Conservation (phyloP, 2,113 vertebrate genomes). For the Crotalus viridis region DNA sequence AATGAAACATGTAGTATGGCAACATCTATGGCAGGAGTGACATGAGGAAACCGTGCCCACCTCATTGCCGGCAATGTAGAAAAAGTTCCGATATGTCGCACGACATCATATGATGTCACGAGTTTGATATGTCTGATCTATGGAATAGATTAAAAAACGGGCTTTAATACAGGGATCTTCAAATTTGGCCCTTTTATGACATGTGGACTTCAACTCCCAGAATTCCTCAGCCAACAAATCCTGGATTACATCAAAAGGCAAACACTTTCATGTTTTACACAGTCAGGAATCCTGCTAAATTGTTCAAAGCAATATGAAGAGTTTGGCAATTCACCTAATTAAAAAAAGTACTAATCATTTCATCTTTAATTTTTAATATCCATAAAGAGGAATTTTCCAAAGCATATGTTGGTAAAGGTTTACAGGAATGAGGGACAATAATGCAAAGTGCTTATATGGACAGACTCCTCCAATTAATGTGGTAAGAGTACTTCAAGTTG, state of each 20-base stretch:
- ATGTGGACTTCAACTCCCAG: too few relatives aligned
- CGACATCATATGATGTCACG: too few relatives aligned
- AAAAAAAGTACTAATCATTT: slow-evolving; percentile 12
- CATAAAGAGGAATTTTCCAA: slow-evolving; percentile 30
- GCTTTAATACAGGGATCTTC: neutral
- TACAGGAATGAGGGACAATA: slow-evolving; percentile 14
- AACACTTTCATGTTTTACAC: neutral
- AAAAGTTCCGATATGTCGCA: too few relatives aligned
- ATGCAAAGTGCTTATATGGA: slow-evolving; percentile 1
- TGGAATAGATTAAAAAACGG: neutral
- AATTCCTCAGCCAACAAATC: neutral
- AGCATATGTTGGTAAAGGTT: slow-evolving; percentile 21
- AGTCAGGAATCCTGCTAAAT: slow-evolving; percentile 5
- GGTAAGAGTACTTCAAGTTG: slow-evolving; percentile 17
- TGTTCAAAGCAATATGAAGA: slow-evolving; percentile 5
- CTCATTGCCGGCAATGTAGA: too few relatives aligned
- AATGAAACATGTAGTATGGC: neutral
- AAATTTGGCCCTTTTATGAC: too few relatives aligned
- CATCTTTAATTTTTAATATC: slow-evolving; percentile 25
- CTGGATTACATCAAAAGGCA: neutral
- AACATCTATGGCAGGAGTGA: neutral
- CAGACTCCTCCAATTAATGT: neutral
- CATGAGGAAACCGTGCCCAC: too few relatives aligned
- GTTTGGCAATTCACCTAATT: slow-evolving; percentile 22
- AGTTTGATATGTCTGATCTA: too few relatives aligned